phyloP scores from a whole-genome alignment of 2,113 vertebrate genomes.

The Acrocephalus arundinaceus region DNA sequence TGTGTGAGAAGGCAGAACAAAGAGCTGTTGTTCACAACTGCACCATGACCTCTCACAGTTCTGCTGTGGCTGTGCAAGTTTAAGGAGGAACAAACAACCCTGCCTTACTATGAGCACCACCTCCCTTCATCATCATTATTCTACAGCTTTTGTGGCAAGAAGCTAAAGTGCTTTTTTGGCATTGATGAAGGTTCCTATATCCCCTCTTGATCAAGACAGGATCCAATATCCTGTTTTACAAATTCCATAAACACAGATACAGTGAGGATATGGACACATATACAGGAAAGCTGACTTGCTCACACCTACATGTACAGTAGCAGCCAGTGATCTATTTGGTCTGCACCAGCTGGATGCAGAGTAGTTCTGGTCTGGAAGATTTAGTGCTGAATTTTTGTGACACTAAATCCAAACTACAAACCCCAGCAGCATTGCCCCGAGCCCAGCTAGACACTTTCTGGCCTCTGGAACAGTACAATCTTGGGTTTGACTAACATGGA shows the following conservation, averaged over 20 bases:
- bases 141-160: background rate
- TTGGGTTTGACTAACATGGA: background rate
- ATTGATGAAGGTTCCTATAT: background rate
- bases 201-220: background rate
- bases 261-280: background rate
- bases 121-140: background rate
- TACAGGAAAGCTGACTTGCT: background rate
- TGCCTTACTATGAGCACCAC: background rate
- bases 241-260: background rate
- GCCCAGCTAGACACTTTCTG: background rate
- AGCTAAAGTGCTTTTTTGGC: background rate
- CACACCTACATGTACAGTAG: rapidly evolving
- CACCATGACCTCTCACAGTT: background rate
- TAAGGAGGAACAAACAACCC: background rate
- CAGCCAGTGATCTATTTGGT: background rate
- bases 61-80: background rate
- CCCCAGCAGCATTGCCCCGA: background rate
- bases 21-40: background rate
- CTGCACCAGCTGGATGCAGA: background rate
- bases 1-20: background rate
- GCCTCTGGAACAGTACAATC: background rate
- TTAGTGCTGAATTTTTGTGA: background rate
- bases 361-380: background rate
- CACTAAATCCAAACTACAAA: background rate
- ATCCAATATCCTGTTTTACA: background rate